These are phyloP conservation scores for Trididemnum nubilum DNA, from an alignment of 23 tunicate genomes.

Conservation along the genomic window DNA sequence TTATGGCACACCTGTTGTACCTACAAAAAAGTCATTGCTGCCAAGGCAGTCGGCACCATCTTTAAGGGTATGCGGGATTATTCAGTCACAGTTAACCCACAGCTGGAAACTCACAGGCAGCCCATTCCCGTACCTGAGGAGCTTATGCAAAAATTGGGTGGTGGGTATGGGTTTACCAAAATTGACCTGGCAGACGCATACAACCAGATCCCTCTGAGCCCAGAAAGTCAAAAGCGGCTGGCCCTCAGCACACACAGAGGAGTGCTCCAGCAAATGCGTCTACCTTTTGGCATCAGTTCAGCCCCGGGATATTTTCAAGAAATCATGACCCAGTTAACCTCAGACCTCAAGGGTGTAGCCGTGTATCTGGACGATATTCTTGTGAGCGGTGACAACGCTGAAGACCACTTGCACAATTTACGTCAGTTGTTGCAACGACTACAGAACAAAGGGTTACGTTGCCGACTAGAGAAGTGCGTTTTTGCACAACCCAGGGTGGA, in stretches of 20 bases:
- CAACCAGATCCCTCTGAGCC: slow-evolving; percentile 30
- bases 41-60: neutral
- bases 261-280: slow-evolving; percentile 12
- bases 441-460: slow-evolving; percentile 36
- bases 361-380: slow-evolving; percentile 44
- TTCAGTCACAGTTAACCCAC: slow-evolving; percentile 36
- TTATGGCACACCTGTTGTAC: slow-evolving; percentile 34
- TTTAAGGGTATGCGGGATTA: slow-evolving; percentile 36
- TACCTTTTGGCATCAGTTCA: slow-evolving; percentile 45
- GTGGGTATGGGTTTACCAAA: slow-evolving; percentile 41
- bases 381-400: slow-evolving; percentile 31
- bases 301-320: slow-evolving; percentile 39
- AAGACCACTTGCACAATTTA: slow-evolving; percentile 30
- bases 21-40: slow-evolving; percentile 7
- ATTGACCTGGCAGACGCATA: slow-evolving; percentile 52
- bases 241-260: slow-evolving; percentile 39
- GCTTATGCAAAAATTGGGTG: slow-evolving; percentile 31
- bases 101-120: slow-evolving; percentile 33
- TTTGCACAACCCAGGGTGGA: slow-evolving; percentile 39
- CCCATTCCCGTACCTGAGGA: slow-evolving; percentile 41
- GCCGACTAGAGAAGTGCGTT: slow-evolving; percentile 36
- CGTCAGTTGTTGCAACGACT: slow-evolving; percentile 20
- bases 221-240: slow-evolving; percentile 44
- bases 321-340: slow-evolving; percentile 28
- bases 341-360: slow-evolving; percentile 29